A percentile compares a stretch with the other conserved stretches of the same genome.
Conservation (phyloP, 23 tunicate genomes). For the Halocynthia aurantium region DNA sequence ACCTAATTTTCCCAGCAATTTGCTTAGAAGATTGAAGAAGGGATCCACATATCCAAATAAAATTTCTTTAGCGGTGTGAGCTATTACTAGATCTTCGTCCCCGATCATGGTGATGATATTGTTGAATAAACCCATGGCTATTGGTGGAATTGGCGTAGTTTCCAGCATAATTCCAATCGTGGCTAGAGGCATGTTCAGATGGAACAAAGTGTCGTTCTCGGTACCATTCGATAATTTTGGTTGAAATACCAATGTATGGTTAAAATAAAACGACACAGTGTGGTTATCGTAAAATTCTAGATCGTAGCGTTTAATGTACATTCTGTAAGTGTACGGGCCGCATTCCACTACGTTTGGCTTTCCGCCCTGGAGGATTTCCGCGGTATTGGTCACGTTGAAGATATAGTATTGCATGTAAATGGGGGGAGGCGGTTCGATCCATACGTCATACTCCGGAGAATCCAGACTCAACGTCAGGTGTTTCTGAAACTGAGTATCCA, state of each 20-base stretch:
- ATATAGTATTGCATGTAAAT: conserved; percentile 91
- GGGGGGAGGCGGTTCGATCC: conserved; percentile 85
- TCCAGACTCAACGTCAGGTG: conserved; percentile 65
- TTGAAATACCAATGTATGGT: conserved; percentile 72
- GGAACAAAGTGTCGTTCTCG: conserved; percentile 12
- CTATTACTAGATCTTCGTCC: conserved; percentile 37
- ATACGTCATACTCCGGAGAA: conserved; percentile 59
- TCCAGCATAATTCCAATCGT: conserved; percentile 18
- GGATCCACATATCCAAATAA: conserved; percentile 83
- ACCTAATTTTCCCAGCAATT: conserved; percentile 15
- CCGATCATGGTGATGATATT: conserved; percentile 2
- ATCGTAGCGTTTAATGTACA: conserved; percentile 41
- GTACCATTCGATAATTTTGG: conserved; percentile 16
- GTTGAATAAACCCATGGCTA: neutral
- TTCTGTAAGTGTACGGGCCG: conserved; percentile 72
- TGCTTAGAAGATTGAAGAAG: conserved; percentile 36
- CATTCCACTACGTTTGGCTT: conserved; percentile 59
- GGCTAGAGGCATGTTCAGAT: conserved; percentile 68
- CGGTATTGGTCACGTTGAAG: conserved; percentile 73
- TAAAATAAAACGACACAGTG: conserved; percentile 64
- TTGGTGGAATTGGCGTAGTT: neutral
- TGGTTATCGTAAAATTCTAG: conserved; percentile 73
- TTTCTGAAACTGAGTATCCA: neutral
- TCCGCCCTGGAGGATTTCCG: conserved; percentile 42
- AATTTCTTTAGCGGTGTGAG: conserved; percentile 57